Conservation (phyloP, 2,888 invertebrate species). For the Xestia c-nigrum region DNA sequence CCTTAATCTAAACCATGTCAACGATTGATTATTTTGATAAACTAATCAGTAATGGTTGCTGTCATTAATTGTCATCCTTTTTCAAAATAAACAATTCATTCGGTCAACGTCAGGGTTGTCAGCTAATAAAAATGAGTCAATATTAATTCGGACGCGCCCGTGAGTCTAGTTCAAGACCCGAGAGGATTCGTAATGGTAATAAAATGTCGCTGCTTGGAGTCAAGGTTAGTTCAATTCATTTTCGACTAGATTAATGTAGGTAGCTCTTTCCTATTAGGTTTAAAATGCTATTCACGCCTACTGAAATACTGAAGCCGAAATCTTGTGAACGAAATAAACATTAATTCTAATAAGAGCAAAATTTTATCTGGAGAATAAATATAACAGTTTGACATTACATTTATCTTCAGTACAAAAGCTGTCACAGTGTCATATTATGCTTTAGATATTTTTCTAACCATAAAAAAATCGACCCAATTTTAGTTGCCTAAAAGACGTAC, state of each 20-base stretch:
- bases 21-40: slow-evolving; percentile 28
- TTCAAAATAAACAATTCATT: slow-evolving; percentile 48
- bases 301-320: slow-evolving; percentile 5
- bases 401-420: not conserved
- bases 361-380: not conserved
- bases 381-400: not conserved
- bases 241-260: slow-evolving; percentile 44
- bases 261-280: slow-evolving; percentile 16
- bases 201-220: slow-evolving; percentile 52
- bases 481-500: no score
- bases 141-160: slow-evolving; percentile 49
- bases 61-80: slow-evolving; percentile 30
- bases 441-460: not conserved
- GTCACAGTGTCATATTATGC: not conserved
- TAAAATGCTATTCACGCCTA: slow-evolving; percentile 26
- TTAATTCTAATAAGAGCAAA: not conserved
- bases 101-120: slow-evolving; percentile 49
- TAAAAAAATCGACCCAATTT: not conserved
- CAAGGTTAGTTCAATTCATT: slow-evolving; percentile 57
- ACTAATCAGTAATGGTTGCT: slow-evolving; percentile 20
- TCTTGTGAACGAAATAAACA: not conserved
- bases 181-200: slow-evolving; percentile 55
- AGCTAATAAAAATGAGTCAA: slow-evolving; percentile 54
- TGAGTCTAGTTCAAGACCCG: slow-evolving; percentile 59
- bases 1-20: slow-evolving; percentile 13